Base-by-base conservation (phyloP, 2,797 vertebrate genomes). In the Hemitrygon akajei region DNA sequence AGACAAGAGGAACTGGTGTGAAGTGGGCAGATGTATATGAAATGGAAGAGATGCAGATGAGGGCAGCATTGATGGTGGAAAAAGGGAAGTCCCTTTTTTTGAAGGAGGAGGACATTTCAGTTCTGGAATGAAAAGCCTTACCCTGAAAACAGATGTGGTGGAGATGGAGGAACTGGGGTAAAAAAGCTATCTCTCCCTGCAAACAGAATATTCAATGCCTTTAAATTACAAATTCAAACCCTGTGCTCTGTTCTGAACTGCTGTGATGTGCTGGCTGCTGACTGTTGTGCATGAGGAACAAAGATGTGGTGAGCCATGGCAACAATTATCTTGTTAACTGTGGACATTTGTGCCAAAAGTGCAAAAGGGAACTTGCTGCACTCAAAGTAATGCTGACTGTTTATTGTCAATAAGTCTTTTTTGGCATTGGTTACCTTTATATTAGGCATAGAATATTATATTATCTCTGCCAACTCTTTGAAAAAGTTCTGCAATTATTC, bases 271-370 rank as follows among this genome's bases (percentile, higher is more conserved):
- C 16, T 11, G 56, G 18, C 58, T 89, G n/a, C 40, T 2, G 7
- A 10, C 47, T 14, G 47, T 76, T 11, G 16, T 16, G 27, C 30
- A 76, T 37, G 14, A 89, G 30, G 66, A 89, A 69, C 86, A 89
- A 34, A 34, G 86, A 9, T 18, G 40, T 75, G 40, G 71, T 93
- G 40, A 93, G 37, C 91, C 10, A 4, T 75, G 71, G 91, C 40
- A 93, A 56, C 40, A 76, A 92, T 91, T 73, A 92, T 92, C 60
- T 63, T 63, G 82, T 86, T 69, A 91, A 25, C 34, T 20, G 37
- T 12, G 25, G 34, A 30, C 5, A 20, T 56, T 92, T 7, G 40
- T 75, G 71, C 91, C 91, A n/a, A 27, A 73, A 76, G 30, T 58
- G 27, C 37, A 76, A 40, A 71, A 71, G n/a, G 3, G 34, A 71